Conservation (phyloP, 2,113 vertebrate genomes). For the Lophochroa leadbeateri region DNA sequence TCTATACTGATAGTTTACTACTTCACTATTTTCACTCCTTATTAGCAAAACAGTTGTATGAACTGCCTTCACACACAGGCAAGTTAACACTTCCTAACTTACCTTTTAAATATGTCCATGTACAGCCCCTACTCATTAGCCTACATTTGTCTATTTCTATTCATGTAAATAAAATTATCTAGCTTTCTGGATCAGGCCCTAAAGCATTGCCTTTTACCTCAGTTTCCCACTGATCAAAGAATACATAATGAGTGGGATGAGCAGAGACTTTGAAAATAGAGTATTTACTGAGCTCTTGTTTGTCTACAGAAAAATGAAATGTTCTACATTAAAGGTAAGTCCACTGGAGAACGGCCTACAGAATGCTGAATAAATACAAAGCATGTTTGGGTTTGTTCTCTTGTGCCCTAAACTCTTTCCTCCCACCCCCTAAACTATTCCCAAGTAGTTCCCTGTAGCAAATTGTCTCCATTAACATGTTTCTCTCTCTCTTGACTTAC, state of each 20-base stretch:
- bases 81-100: background rate
- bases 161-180: slow-evolving; percentile 4
- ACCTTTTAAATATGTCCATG: background rate
- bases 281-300: slow-evolving; percentile 12
- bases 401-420: slow-evolving; percentile 4
- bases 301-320: background rate
- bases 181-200: background rate
- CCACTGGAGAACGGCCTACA: background rate
- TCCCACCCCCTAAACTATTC: background rate
- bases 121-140: background rate
- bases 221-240: slow-evolving; percentile 27
- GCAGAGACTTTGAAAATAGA: slow-evolving; percentile 12
- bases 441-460: slow-evolving; percentile 8
- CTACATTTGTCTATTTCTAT: background rate
- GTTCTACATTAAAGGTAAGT: slow-evolving; percentile 23
- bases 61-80: background rate
- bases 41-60: background rate
- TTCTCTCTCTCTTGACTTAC: background rate
- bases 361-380: background rate
- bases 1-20: background rate
- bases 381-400: slow-evolving; percentile 15
- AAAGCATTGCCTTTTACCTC: background rate
- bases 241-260: background rate
- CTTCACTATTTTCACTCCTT: background rate
- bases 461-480: background rate